A percentile compares a stretch with the other conserved stretches of the same genome.
Conservation (phyloP, 2,888 invertebrate species). For the Ashinkailepas kermadecensis region DNA sequence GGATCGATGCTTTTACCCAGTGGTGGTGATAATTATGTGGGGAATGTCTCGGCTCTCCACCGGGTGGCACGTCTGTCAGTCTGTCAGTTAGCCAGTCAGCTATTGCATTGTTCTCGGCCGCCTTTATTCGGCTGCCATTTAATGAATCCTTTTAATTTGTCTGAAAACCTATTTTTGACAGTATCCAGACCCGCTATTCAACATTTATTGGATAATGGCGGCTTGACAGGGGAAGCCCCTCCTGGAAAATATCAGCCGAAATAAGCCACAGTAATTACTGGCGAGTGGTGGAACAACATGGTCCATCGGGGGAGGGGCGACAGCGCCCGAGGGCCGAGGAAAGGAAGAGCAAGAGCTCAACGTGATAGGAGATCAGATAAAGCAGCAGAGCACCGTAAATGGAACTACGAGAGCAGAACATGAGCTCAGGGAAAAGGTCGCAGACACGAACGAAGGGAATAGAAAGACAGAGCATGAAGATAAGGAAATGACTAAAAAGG, state of each 20-base stretch:
- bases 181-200: constrained; percentile 6
- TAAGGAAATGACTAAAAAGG: too few species aligned
- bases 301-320: neutral
- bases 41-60: neutral
- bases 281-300: constrained; percentile 6
- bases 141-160: constrained; percentile 19
- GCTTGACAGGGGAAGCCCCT: neutral
- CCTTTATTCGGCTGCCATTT: constrained; percentile 17
- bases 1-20: neutral
- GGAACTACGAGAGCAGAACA: too few species aligned
- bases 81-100: neutral
- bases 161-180: constrained; percentile 12
- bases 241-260: constrained; percentile 11
- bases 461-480: too few species aligned
- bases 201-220: constrained; percentile 17
- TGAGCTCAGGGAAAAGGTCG: too few species aligned
- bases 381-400: too few species aligned
- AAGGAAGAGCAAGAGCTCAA: too few species aligned
- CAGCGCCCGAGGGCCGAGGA: too few species aligned
- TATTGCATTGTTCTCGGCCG: neutral
- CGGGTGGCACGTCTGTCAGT: neutral
- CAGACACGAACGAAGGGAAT: too few species aligned
- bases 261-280: constrained; percentile 4
- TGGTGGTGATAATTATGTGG: neutral
- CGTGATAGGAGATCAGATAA: too few species aligned